Evolutionary conservation across 2,888 invertebrate genomes (phyloP), one percentile per base, ranked within the genome.

Genomic region (Conchocele bisecta): DNA sequence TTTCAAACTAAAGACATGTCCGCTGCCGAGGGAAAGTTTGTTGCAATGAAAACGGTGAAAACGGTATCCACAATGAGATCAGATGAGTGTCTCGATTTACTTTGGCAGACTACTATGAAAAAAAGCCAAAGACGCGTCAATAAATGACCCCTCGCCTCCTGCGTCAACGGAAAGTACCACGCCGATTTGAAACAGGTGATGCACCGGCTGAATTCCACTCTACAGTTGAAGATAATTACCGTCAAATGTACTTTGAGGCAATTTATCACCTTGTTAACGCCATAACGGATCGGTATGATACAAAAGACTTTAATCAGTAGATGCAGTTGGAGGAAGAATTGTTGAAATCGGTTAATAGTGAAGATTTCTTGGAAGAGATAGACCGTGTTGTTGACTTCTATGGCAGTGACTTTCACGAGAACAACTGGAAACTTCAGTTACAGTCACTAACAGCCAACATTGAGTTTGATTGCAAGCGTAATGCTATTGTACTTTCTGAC

Each of bases 1-100:
- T 11, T 15, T 72, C 0, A 69, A 69, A 29, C 61, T 13, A n/a
- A 29, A 35, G 63, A 75, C 24, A 39, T 71, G 13, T 75, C 75
- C 17, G 71, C 71, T 20, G 58, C 64, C 13, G 73, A 73, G 22
- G 53, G 69, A 17, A 60, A 68, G 29, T 13, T 7, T 9, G 17
- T 70, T 3, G 59, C 59, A 11, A 2, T 42, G 5, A 41, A 60
- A 5, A 42, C 58, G 7, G 11, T 60, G 6, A 22, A 24, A 31
- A 44, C 63, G 13, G 20, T 69, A 2, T 1, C 22, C 3, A 17
- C 20, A 1, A 59, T 66, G 46, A 31, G 64, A 24, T 20, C 42
- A 0, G 66, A 70, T n/a, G 57, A 57, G 13, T 28, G 37, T n/a
- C 66, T 44, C 22, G 24, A 48, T n/a, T 9, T 37, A 13, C 59